Evolutionary conservation across 2,797 vertebrate species (phyloP), one percentile per base, ranked within the genome.

Genomic region (Enteromius argenteus): DNA sequence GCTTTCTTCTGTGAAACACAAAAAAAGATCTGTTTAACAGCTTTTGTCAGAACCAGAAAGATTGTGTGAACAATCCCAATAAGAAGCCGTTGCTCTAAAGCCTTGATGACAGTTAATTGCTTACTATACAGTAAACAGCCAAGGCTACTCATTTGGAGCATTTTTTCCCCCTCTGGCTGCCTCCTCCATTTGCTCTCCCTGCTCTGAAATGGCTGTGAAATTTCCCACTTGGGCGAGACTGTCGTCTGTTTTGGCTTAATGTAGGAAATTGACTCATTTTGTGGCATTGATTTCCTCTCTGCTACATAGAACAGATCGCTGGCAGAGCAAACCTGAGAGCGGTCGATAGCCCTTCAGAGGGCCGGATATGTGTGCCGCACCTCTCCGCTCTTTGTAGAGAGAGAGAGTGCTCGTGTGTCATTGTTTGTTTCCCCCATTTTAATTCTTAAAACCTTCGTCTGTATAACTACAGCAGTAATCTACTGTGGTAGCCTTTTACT

Each of bases 201-300:
- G 73, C 58, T 84, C 44, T 49, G 86, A 90, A 90, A 91, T 83
- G 87, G 80, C 86, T 88, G 88, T 88, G 67, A 91, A 89, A 90
- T 90, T 88, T 88, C 90, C 91, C 90, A 88, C 21, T 89, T 80
- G 90, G 89, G 75, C 81, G 67, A 90, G 77, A 86, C 90, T 91
- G 89, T 86, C 86, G 83, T 93, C 89, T 91, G 89, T 86, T 84
- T 81, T 84, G 64, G 85, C 32, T 78, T 86, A 88, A 73, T 53
- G 69, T 90, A 90, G 91, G 90, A 93, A 94, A 94, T 93, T 86
- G 91, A 92, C 90, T 92, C 7, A 37, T 91, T 90, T 81, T 85
- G 75, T 89, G 82, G 85, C 83, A 94, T 93, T 88, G 91, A 93
- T 94, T 94, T 92, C 71, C 90, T 90, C 85, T 90, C 88, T 80